These are phyloP conservation scores for Asarcornis scutulata DNA, from an alignment of 2,113 vertebrate species.

Conservation along the genomic window DNA sequence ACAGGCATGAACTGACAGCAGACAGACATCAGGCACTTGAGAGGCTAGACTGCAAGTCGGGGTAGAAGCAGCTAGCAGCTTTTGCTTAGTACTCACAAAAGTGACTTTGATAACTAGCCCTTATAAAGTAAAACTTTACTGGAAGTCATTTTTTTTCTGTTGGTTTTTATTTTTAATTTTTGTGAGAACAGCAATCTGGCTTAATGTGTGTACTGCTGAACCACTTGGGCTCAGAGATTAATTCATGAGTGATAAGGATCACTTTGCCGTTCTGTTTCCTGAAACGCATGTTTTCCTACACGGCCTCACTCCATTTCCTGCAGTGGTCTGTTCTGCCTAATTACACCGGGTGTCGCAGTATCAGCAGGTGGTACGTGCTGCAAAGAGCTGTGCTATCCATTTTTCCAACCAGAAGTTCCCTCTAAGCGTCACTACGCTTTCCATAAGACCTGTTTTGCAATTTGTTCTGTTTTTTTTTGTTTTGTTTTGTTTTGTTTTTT, in stretches of 20 bases:
- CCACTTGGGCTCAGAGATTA: background rate
- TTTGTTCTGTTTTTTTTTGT: background rate
- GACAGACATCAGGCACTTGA: background rate
- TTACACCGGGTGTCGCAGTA: background rate
- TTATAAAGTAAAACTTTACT: background rate
- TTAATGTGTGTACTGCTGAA: background rate
- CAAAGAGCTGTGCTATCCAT: background rate
- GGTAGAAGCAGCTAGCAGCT: background rate
- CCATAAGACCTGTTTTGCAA: background rate
- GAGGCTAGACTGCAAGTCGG: background rate
- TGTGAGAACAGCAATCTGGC: background rate
- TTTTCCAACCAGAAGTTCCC: background rate
- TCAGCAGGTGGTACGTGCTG: background rate
- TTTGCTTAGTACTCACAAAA: background rate
- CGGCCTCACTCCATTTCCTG: background rate
- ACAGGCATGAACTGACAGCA: background rate
- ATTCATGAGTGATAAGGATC: background rate
- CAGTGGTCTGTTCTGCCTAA: slow-evolving; percentile 8
- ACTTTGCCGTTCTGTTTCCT: background rate
- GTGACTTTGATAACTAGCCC: background rate
- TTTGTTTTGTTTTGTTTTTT: background rate
- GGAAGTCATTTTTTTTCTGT: background rate
- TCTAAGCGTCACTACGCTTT: background rate
- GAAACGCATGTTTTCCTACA: background rate
- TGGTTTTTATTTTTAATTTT: background rate